Conservation (phyloP, 1,140 invertebrate species). For the Agrypnia vestita region DNA sequence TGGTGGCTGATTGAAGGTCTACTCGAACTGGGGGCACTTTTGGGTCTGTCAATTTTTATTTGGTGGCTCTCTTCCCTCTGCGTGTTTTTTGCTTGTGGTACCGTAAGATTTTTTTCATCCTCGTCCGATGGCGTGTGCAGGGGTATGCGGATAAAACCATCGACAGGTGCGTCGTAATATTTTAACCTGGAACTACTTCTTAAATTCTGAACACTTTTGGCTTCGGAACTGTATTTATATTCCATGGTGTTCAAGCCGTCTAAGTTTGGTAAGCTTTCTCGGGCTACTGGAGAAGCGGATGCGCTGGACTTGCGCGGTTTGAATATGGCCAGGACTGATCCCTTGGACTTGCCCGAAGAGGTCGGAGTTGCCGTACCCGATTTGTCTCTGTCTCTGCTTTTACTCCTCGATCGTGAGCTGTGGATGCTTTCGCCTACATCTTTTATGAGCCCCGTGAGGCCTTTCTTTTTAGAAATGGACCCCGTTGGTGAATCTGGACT, state of each 20-base stretch:
- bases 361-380: constrained; percentile 71
- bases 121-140: constrained; percentile 80
- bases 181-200: constrained; percentile 66
- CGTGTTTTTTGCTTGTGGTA: constrained; percentile 31
- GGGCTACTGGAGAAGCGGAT: constrained; percentile 55
- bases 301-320: constrained; percentile 68
- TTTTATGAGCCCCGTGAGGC: constrained; percentile 37
- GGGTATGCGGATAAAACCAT: constrained; percentile 78
- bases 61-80: constrained; percentile 48
- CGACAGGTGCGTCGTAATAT: constrained; percentile 76
- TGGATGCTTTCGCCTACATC: constrained; percentile 50
- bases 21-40: constrained; percentile 58
- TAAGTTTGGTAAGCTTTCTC: constrained; percentile 59
- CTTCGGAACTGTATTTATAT: constrained; percentile 56
- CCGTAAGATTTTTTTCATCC: constrained; percentile 64
- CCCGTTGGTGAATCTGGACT: constrained; percentile 80
- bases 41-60: constrained; percentile 56
- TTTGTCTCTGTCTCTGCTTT: constrained; percentile 72
- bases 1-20: constrained; percentile 59
- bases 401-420: constrained; percentile 75
- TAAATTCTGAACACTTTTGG: constrained; percentile 57
- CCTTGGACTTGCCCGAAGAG: constrained; percentile 73
- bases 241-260: constrained; percentile 52
- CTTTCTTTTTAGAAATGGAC: constrained; percentile 65
- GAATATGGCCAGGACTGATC: constrained; percentile 78